These are phyloP conservation scores for Pollenia griseotomentosa DNA, from an alignment of 2,888 invertebrate genomes.

Conservation along the genomic window DNA sequence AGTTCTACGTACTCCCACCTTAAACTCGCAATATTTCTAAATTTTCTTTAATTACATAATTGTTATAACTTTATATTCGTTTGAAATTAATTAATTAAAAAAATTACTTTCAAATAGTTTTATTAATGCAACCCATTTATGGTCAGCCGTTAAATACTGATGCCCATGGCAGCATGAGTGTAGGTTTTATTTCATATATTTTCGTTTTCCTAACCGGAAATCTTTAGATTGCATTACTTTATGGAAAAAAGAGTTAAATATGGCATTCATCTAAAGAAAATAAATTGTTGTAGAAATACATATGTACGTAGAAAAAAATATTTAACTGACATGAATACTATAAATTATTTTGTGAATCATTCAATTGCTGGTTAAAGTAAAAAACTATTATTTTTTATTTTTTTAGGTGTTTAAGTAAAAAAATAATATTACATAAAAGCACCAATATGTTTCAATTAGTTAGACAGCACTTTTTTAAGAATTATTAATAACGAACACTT, in stretches of 20 bases:
- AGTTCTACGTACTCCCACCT: conserved; percentile 10
- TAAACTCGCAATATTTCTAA: not conserved
- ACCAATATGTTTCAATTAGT: no score
- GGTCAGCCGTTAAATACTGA: conserved; percentile 1
- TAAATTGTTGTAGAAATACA: conserved; percentile 25
- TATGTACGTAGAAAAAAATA: not conserved
- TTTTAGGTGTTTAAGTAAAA: no score
- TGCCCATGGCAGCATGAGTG: conserved; percentile 2
- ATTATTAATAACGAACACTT: no score
- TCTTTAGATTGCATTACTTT: conserved; percentile 37
- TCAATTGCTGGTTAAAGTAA: no score
- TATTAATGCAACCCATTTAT: conserved; percentile 37
- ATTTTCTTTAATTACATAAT: conserved; percentile 11
- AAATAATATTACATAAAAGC: no score
- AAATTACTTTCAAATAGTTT: conserved; percentile 54
- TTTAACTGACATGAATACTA: not conserved
- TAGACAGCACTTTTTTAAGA: no score
- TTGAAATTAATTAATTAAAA: conserved; percentile 55
- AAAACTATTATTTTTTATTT: no score
- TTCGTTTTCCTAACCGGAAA: conserved; percentile 41
- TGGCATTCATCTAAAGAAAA: conserved; percentile 40
- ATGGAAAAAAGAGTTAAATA: not conserved
- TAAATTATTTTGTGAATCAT: no score
- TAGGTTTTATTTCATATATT: conserved; percentile 6
- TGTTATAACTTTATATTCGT: conserved; percentile 30